Evolutionary conservation across 1,140 invertebrate genomes (phyloP), one percentile per base, ranked within the genome.

Genomic region (Aradophagus sp.): DNA sequence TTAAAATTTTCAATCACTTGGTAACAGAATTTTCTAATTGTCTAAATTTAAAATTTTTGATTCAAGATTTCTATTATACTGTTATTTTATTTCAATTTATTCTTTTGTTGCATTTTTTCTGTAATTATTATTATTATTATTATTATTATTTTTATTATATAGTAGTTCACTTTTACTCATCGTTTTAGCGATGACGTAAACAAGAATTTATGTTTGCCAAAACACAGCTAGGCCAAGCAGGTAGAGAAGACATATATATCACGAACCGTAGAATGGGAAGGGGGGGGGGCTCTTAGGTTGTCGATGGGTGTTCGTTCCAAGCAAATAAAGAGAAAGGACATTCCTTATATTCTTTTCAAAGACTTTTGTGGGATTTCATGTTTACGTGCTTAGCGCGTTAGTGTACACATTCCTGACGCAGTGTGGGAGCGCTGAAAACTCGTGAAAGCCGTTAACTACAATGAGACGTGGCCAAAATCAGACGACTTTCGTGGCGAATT

Each of bases 271-370:
- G n/a, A n/a, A n/a, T n/a, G n/a, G n/a, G n/a, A 23, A 5, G 20
- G 4, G 20, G 4, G 20, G 8, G 8, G 4, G 3, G 45, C 45
- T 45, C 23, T 16, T 38, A 20, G 26, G 38, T 44, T 45, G 38
- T 44, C 67, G 42, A 58, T 70, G 41, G 47, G 53, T 53, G 63
- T 47, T 42, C 44, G 66, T 62, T 63, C 19, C 39, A 16, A 41
- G 67, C 52, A 55, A 72, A 72, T 72, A 72, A 72, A 65, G 68
- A 66, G 68, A 66, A 72, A 72, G 68, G 68, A 71, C 59, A 71
- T 72, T 72, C 68, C 68, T 61, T 53, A 42, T 61, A 55, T 56
- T 72, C 48, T 45, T 61, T 72, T 66, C 55, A 58, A 56, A 65
- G 67, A 47, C 61, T 72, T 72, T 72, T 72, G 61, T 72, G 55